Percentiles rank a stretch among this genome's conserved stretches.
These are phyloP conservation scores for Ashinkailepas kermadecensis DNA, from an alignment of 2,888 invertebrate species.

Conservation along the genomic window DNA sequence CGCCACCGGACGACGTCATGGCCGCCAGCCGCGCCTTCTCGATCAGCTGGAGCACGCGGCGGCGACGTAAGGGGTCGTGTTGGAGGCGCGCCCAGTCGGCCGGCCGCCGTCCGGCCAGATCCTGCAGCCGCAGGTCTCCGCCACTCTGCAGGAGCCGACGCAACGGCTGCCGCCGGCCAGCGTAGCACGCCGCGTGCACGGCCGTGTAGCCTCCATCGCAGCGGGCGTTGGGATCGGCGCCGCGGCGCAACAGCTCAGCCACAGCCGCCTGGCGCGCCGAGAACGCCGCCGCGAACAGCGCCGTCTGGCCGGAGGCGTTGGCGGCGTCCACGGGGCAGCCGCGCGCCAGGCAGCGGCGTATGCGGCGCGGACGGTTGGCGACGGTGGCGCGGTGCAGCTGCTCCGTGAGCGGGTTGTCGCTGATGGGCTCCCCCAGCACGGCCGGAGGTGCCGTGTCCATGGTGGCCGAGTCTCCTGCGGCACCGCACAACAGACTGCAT, in stretches of 20 bases:
- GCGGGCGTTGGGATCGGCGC: conserved; percentile 45
- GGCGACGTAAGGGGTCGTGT: conserved; percentile 31
- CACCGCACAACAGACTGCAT: too few relatives aligned
- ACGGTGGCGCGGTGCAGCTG: conserved; percentile 14
- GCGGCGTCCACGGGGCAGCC: conserved; percentile 29
- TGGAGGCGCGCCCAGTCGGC: conserved; percentile 36
- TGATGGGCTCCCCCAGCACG: not conserved
- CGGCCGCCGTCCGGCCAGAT: conserved; percentile 40
- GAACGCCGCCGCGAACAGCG: conserved; percentile 43
- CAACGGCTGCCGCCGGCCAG: conserved; percentile 40
- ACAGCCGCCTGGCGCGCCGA: conserved; percentile 39
- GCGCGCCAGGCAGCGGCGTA: conserved; percentile 13
- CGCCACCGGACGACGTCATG: conserved; percentile 30
- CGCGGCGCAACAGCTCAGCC: conserved; percentile 40
- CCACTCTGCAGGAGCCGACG: conserved; percentile 42
- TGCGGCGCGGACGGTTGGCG: not conserved
- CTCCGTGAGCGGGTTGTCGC: too few relatives aligned
- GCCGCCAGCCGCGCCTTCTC: conserved; percentile 35
- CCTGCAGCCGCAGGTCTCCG: conserved; percentile 44
- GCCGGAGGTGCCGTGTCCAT: not conserved
- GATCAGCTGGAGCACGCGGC: conserved; percentile 33
- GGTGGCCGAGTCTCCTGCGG: too few relatives aligned
- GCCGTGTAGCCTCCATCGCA: conserved; percentile 43
- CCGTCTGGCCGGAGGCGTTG: conserved; percentile 42
- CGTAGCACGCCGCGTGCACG: conserved; percentile 43